These are phyloP conservation scores for Macrosoma leucophasiata DNA, from an alignment of 2,888 invertebrate species.

Conservation along the genomic window DNA sequence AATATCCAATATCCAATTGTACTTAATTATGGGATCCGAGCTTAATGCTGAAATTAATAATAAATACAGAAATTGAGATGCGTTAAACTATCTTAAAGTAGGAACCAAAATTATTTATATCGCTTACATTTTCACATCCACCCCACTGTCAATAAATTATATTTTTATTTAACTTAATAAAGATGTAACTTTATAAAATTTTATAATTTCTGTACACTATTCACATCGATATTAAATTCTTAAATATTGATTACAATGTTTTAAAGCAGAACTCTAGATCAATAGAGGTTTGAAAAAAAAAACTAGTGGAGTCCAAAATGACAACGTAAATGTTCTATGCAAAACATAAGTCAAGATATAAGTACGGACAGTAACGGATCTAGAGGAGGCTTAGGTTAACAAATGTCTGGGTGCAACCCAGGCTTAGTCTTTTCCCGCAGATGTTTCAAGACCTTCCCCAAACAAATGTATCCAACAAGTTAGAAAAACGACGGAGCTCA, in stretches of 20 bases:
- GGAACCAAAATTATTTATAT: constrained; percentile 65
- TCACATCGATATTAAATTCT: constrained; percentile 32
- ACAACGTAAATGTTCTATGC: too few relatives aligned
- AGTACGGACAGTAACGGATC: too few relatives aligned
- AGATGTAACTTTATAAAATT: constrained; percentile 42
- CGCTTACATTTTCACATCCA: constrained; percentile 23
- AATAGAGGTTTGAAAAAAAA: too few relatives aligned
- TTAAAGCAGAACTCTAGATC: constrained; percentile 1
- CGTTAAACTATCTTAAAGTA: constrained; percentile 63
- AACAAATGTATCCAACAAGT: too few relatives aligned
- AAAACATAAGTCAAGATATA: too few relatives aligned
- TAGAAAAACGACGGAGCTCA: too few relatives aligned
- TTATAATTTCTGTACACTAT: constrained; percentile 61
- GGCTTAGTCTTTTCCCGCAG: too few relatives aligned
- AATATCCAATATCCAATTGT: constrained; percentile 27
- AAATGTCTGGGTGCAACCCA: too few relatives aligned
- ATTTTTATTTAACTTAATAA: constrained; percentile 45
- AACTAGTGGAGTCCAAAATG: too few relatives aligned
- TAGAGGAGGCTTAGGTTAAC: too few relatives aligned
- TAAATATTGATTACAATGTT: constrained; percentile 20
- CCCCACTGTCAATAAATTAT: constrained; percentile 63
- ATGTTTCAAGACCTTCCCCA: too few relatives aligned
- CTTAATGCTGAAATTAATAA: constrained; percentile 38
- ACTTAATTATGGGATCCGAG: constrained; percentile 24
- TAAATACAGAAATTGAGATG: constrained; percentile 60